Evolutionary conservation across 2,888 invertebrate genomes (phyloP), one percentile per base, ranked within the genome.

Genomic region (Cosmopolites sordidus): DNA sequence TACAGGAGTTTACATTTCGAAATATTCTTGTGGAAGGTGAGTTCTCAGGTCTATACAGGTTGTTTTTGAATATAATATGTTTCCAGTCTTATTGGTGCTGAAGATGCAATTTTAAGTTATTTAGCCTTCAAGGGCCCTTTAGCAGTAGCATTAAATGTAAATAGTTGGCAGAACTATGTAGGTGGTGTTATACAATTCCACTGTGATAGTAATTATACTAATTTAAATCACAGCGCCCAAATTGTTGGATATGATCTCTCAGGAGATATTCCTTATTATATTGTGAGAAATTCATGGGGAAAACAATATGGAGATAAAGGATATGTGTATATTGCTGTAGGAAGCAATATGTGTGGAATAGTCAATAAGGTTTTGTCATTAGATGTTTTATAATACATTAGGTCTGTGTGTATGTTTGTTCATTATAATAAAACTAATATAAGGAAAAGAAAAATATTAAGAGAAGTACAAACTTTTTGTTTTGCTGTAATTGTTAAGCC

Each of bases 261-360:
- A 4, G 83, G 80, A 2, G 75, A 79, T 1, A 81, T 86, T 12
- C 92, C 92, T 0, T 82, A 84, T 74, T 93, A 91, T 70, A 89
- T 92, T 43, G 86, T 87, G 0, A 81, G 87, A 64, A 92, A 92
- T 74, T 90, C 91, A 0, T 93, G 92, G 92, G 92, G 92, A 0
- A 65, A 76, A 2, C 78, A 80, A 4, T 92, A 87, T 65, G 92
- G 92, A 0, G 78, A 84, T 60, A 73, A 77, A 16, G 92, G 92
- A 0, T 92, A 90, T 67, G 66, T 92, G 4, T 82, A 87, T 62
- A 75, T 92, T 49, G 87, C 85, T 1, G 78, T 88, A 30, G 89
- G 89, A 1, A 75, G 71, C 29, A 91, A 92, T 70, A 75, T 87
- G 14, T 93, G 92, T 69, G 91, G 92, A 1, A 69, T 89, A 54